Evolutionary conservation across 2,797 vertebrate genomes (phyloP).

Genomic region (Chiloscyllium punctatum): DNA sequence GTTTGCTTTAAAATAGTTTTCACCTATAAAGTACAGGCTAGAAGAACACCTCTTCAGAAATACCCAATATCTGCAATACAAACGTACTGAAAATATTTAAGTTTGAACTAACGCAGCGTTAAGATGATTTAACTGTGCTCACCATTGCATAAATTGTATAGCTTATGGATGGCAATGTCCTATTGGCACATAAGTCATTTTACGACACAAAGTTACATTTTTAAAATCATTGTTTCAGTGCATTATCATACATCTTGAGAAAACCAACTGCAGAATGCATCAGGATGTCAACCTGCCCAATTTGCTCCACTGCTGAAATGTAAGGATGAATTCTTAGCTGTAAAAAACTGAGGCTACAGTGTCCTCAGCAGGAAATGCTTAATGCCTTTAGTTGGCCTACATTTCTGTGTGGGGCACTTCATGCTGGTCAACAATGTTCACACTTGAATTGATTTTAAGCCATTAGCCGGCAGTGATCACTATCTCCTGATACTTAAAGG

Average conservation of each 20-base stretch:
- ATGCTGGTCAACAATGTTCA: neutral
- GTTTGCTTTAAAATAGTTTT: neutral
- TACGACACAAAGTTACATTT: neutral
- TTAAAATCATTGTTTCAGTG: neutral
- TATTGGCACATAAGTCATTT: constrained; percentile 36
- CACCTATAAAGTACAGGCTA: constrained; percentile 33
- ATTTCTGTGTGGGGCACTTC: neutral
- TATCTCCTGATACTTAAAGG: neutral
- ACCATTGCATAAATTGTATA: constrained; percentile 24
- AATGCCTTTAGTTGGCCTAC: neutral
- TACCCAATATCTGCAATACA: constrained; percentile 20
- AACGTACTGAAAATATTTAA: constrained; percentile 30
- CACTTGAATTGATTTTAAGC: neutral
- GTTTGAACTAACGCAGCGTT: constrained; percentile 14
- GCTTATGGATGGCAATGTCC: constrained; percentile 3
- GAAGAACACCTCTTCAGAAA: constrained; percentile 32
- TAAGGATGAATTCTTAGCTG: neutral
- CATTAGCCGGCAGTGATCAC: neutral
- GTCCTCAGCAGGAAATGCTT: neutral
- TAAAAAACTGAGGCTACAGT: neutral
- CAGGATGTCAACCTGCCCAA: neutral
- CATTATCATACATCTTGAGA: neutral
- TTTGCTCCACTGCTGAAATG: neutral
- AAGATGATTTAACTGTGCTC: constrained; percentile 20
- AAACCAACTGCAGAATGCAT: neutral